A percentile compares a stretch with the other conserved stretches of the same genome.
Conservation (phyloP, 37 sponge, comb jelly and placozoan genomes). For the Aplysina aerophoba region DNA sequence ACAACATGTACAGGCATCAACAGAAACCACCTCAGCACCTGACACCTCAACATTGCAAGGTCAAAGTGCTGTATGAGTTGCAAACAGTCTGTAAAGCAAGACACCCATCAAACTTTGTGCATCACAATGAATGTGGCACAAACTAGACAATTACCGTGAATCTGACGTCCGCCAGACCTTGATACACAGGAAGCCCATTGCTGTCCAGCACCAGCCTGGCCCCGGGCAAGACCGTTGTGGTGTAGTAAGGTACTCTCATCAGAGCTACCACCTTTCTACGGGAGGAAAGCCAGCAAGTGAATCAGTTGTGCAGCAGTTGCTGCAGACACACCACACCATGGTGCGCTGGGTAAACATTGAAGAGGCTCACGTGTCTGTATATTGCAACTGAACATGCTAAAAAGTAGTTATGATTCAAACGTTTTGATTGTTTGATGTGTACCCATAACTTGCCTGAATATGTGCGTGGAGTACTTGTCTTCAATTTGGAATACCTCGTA, state of each 20-base stretch:
- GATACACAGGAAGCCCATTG: constrained; percentile 69
- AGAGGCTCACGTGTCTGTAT: neutral
- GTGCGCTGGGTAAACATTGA: too few species aligned
- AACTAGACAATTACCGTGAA: constrained; percentile 53
- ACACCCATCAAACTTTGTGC: neutral
- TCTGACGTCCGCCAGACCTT: constrained; percentile 33
- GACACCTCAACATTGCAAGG: too few species aligned
- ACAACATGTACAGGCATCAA: too few species aligned
- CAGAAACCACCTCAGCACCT: too few species aligned
- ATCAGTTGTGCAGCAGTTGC: too few species aligned
- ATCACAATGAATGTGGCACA: neutral
- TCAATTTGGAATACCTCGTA: constrained; percentile 39
- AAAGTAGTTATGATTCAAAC: neutral
- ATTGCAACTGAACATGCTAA: neutral
- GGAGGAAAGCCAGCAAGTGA: neutral
- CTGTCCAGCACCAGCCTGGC: constrained; percentile 57
- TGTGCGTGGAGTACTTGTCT: constrained; percentile 51
- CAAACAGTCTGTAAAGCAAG: too few species aligned
- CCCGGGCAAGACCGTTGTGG: constrained; percentile 56
- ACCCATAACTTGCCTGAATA: constrained; percentile 62
- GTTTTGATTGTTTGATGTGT: too few species aligned
- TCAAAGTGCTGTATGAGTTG: too few species aligned
- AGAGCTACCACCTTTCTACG: constrained; percentile 34
- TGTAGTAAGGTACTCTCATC: constrained; percentile 65
- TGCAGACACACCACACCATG: too few species aligned